Percentiles rank a stretch among this genome's conserved stretches.
Evolutionary conservation across 2,113 vertebrate genomes (phyloP).

Genomic region (Mobula birostris): DNA sequence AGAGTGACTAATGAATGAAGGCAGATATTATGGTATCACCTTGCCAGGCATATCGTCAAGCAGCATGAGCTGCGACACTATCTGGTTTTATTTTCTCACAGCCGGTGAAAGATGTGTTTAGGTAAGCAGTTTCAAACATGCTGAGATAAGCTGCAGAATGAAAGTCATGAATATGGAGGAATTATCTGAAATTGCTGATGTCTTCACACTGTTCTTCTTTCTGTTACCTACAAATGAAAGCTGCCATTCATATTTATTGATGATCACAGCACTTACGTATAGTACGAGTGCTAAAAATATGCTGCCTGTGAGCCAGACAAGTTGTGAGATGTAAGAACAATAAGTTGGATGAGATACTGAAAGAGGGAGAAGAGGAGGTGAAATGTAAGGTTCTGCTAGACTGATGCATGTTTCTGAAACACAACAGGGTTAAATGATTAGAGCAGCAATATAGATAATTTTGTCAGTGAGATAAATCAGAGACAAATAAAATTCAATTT

Average conservation of each 20-base stretch:
- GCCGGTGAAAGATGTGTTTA: neutral
- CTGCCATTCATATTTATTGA: neutral
- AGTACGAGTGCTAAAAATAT: neutral
- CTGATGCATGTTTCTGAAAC: neutral
- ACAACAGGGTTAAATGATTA: neutral
- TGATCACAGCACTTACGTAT: neutral
- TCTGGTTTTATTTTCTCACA: neutral
- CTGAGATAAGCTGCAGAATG: neutral
- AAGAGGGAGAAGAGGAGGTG: neutral
- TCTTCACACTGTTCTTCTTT: neutral
- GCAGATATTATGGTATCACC: neutral
- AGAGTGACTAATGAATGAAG: neutral
- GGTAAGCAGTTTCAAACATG: neutral
- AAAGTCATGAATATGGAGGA: neutral
- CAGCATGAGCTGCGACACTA: no score
- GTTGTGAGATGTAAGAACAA: neutral
- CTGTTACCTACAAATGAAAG: neutral
- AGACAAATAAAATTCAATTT: no score
- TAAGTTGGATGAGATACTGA: neutral
- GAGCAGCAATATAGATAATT: no score
- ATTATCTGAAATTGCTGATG: slow-evolving; percentile 22
- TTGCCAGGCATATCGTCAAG: neutral
- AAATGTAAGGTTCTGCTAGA: neutral
- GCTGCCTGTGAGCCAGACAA: neutral
- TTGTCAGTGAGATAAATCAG: no score